phyloP scores from a whole-genome alignment of 2,888 invertebrate genomes.

The Cryptophagus acutangulus region DNA sequence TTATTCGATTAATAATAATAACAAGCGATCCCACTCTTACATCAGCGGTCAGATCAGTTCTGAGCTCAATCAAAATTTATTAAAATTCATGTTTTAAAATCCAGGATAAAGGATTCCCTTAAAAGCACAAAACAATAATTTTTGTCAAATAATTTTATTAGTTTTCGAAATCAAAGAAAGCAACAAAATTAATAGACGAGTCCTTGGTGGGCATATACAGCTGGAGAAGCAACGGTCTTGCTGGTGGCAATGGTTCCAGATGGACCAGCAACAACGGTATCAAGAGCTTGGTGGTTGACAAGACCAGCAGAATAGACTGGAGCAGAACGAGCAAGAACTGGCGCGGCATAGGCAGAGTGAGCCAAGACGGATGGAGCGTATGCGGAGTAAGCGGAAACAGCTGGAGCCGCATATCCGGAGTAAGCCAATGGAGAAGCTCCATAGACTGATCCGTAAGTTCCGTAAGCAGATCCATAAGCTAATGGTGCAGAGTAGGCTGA shows the following conservation, averaged over 20 bases:
- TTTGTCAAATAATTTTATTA: too few species aligned
- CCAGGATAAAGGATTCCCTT: too few species aligned
- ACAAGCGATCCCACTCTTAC: too few species aligned
- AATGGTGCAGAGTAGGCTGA: constrained; percentile 17
- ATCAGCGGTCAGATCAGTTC: too few species aligned
- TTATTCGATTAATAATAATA: neutral
- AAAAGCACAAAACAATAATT: too few species aligned
- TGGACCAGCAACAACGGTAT: constrained; percentile 31
- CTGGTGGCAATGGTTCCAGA: constrained; percentile 33
- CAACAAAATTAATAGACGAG: constrained; percentile 2
- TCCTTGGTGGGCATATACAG: neutral
- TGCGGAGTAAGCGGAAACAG: constrained; percentile 4
- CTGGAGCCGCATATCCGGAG: constrained; percentile 19
- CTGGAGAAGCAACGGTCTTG: constrained; percentile 7
- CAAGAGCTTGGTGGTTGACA: constrained; percentile 16
- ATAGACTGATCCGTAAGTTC: too few species aligned
- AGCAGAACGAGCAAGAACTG: constrained; percentile 12
- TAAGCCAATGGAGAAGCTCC: constrained; percentile 19
- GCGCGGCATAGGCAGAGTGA: constrained; percentile 9
- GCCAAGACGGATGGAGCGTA: neutral
- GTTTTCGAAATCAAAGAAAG: too few species aligned
- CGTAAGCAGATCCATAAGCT: constrained; percentile 9
- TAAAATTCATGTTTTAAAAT: too few species aligned
- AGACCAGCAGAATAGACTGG: constrained; percentile 10
- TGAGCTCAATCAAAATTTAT: too few species aligned